Evolutionary conservation across 2,797 vertebrate genomes (phyloP).

Genomic region (Paratrypauchen microcephalus): DNA sequence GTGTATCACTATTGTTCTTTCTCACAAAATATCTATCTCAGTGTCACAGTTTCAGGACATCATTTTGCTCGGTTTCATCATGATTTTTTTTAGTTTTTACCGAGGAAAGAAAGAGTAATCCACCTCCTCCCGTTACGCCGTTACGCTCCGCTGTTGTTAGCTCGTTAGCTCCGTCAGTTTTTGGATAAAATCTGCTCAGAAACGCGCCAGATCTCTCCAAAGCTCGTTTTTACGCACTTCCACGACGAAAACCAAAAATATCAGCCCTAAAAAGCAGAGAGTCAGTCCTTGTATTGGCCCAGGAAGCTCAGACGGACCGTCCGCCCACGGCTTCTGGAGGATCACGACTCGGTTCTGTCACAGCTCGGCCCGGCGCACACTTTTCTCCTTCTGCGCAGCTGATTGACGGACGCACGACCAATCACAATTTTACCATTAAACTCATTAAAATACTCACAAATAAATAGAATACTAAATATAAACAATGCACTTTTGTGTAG

Average conservation of each 20-base stretch:
- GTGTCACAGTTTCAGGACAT: conserved; percentile 43
- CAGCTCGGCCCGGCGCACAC: conserved; percentile 56
- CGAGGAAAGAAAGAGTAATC: conserved; percentile 53
- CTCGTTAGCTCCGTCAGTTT: conserved; percentile 43
- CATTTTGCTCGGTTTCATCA: conserved; percentile 20
- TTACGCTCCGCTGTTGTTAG: conserved; percentile 35
- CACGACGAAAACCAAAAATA: conserved; percentile 8
- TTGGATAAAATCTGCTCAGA: conserved; percentile 7
- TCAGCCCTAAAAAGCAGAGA: conserved; percentile 23
- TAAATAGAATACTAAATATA: too few species aligned
- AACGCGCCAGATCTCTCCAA: conserved; percentile 25
- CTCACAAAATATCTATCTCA: conserved; percentile 9
- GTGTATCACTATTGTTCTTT: conserved; percentile 1
- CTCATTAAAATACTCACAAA: too few species aligned
- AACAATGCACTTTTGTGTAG: too few species aligned
- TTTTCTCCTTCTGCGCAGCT: conserved; percentile 40
- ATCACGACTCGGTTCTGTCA: conserved; percentile 76
- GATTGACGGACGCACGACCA: conserved; percentile 60
- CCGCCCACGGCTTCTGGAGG: conserved; percentile 68
- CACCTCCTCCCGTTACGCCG: conserved; percentile 64
- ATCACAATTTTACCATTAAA: conserved; percentile 40
- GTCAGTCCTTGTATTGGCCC: conserved; percentile 19
- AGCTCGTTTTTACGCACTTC: conserved; percentile 3
- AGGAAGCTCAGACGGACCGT: conserved; percentile 38
- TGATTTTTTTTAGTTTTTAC: conserved; percentile 12